Evolutionary conservation across 37 sponge, comb jelly and placozoan species (phyloP).

Genomic region (Crambe crambe): DNA sequence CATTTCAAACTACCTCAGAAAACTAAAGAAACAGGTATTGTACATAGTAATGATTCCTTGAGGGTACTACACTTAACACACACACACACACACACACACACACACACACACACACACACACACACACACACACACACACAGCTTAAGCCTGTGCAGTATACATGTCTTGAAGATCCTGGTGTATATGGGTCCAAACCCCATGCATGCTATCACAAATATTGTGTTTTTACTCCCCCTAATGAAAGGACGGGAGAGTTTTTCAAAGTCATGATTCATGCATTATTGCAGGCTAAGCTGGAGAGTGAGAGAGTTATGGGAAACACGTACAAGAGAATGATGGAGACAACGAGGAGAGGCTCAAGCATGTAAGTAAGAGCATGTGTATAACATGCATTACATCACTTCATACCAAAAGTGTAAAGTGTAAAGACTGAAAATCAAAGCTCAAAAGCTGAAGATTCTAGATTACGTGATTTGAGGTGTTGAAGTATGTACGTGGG

Average conservation of each 20-base stretch:
- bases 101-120: background rate
- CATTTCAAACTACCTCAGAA: constrained; percentile 70
- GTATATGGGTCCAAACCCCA: background rate
- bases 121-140: background rate
- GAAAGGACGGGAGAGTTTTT: background rate
- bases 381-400: no score
- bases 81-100: background rate
- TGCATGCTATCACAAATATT: background rate
- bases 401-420: no score
- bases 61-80: background rate
- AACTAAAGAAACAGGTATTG: constrained; percentile 81
- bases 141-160: no score
- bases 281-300: constrained; percentile 66
- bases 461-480: no score
- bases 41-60: no score
- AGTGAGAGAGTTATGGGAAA: constrained; percentile 60
- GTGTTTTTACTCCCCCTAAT: background rate
- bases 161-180: no score
- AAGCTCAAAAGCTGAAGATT: no score
- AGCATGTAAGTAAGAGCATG: constrained; percentile 23
- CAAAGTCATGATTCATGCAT: background rate
- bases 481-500: no score
- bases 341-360: background rate
- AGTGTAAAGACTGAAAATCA: no score
- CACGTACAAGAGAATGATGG: constrained; percentile 31